Base-by-base conservation (phyloP, 2,113 vertebrate genomes). In the Struthio camelus region DNA sequence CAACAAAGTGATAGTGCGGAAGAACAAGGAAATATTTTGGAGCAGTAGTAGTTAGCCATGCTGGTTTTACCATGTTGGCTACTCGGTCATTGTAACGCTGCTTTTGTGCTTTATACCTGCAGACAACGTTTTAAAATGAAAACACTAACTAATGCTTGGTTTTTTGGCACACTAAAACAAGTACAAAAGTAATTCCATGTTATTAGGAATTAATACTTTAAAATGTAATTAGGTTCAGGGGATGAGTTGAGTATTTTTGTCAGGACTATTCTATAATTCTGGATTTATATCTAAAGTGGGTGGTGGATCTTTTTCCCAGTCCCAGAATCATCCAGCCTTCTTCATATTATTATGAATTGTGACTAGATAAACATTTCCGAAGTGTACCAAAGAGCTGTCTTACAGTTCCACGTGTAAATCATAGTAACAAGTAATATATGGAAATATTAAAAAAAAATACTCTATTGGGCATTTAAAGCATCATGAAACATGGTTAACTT, bases 401-500 rank as follows among this genome's bases (percentile, higher is more conserved):
- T 96, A 85, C 76, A 94, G 79, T 93, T 98, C 67, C 83, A 94
- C 81, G 61, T 4, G 14, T 85, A 77, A 85, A 46, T 72, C 11
- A 46, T 18, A 66, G 64, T 87, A 95, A 94, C 64, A 83, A 85
- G 73, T 96, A 78, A 80, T 54, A 50, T 42, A 80, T 4, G 3
- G 28, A 90, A 85, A 77, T 54, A 64, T 71, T 82, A 58, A 9
- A 87, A 95, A 95, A 79, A 79, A 84, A 76, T 95, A 79, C 77
- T 1, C 0, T 89, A 75, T 17, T 70, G 46, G 80, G 46, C 69
- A 96, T 93, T 94, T 93, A 90, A 96, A 96, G 83, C 67, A 58
- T 92, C 80, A 89, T 93, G 76, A 95, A 97, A 97, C 67, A 85
- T 56, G 40, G 34, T 62, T 96, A 58, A 86, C 54, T 85, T 93